A percentile compares a stretch with the other conserved stretches of the same genome.
These are phyloP conservation scores for Intellagama lesueurii DNA, from an alignment of 2,797 vertebrate genomes.

Conservation along the genomic window DNA sequence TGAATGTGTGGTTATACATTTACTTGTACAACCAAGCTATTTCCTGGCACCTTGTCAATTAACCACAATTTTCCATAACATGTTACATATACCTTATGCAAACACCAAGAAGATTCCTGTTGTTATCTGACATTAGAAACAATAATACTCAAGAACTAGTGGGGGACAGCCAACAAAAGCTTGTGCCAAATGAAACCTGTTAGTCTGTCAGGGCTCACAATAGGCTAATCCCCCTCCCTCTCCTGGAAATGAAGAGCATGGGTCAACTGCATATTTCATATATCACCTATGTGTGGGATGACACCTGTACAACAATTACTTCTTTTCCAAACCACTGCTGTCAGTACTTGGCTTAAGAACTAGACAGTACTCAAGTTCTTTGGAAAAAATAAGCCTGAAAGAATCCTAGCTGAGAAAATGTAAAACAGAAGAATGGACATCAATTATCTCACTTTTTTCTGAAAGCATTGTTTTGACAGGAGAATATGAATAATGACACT, in stretches of 20 bases:
- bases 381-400: neutral
- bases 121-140: too few relatives aligned
- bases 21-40: too few relatives aligned
- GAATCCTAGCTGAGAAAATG: neutral
- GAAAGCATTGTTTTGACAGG: neutral
- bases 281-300: neutral
- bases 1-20: too few relatives aligned
- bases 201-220: too few relatives aligned
- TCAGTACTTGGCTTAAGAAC: neutral
- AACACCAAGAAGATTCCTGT: too few relatives aligned
- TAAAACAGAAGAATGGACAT: neutral
- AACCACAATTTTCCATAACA: too few relatives aligned
- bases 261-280: neutral
- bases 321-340: neutral
- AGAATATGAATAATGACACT: neutral
- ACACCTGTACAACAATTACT: neutral
- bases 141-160: too few relatives aligned
- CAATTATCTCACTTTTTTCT: neutral
- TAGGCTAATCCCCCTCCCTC: too few relatives aligned
- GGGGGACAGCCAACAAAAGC: too few relatives aligned
- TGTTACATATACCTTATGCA: too few relatives aligned
- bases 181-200: too few relatives aligned
- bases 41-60: too few relatives aligned
- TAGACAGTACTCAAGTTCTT: neutral
- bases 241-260: neutral